A percentile compares a stretch with the other conserved stretches of the same genome.
phyloP scores from a whole-genome alignment of 1,140 invertebrate genomes.

The Drosophila funebris region DNA sequence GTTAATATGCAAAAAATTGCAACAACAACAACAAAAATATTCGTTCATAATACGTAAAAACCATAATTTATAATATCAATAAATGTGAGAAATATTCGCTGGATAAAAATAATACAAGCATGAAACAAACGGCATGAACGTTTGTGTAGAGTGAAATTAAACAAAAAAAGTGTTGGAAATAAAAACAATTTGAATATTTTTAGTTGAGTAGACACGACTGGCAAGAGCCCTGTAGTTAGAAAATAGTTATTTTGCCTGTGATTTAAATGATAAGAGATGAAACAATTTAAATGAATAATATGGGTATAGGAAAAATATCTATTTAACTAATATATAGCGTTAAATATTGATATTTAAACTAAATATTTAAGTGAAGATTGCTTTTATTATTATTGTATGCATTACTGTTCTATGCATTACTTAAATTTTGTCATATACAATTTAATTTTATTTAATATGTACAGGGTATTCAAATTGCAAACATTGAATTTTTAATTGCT shows the following conservation, averaged over 20 bases:
- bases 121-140: constrained; percentile 48
- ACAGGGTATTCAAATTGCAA: constrained; percentile 50
- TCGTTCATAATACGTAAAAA: constrained; percentile 57
- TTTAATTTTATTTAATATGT: neutral
- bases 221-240: neutral
- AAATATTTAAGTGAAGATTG: too few relatives aligned
- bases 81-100: constrained; percentile 44
- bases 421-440: neutral
- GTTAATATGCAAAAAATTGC: constrained; percentile 11
- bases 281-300: too few relatives aligned
- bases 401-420: too few relatives aligned
- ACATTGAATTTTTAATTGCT: constrained; percentile 80
- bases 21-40: constrained; percentile 11
- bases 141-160: constrained; percentile 21
- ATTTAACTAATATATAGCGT: too few relatives aligned
- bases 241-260: neutral
- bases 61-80: constrained; percentile 76
- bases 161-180: neutral
- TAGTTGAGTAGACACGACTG: neutral
- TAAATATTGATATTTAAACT: too few relatives aligned
- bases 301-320: too few relatives aligned
- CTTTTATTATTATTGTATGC: too few relatives aligned
- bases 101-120: constrained; percentile 42
- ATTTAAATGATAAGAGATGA: too few relatives aligned
- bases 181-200: constrained; percentile 7